These are phyloP conservation scores for Cylloceria caligata DNA, from an alignment of 2,888 invertebrate species.

Conservation along the genomic window DNA sequence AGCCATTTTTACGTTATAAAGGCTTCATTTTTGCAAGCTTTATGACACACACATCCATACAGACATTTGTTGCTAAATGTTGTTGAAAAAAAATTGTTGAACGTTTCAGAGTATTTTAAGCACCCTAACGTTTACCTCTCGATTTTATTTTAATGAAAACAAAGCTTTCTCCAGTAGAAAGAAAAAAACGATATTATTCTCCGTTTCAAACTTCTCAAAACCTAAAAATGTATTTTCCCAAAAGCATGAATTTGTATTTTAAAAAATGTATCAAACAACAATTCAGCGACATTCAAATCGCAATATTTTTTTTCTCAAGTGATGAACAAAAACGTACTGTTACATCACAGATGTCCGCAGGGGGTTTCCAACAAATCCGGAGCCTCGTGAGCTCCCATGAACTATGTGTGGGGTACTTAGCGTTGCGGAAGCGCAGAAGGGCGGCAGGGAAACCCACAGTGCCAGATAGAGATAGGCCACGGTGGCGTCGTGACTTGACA, in stretches of 20 bases:
- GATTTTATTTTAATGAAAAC: too few species aligned
- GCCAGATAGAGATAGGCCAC: conserved; percentile 83
- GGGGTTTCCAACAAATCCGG: background rate
- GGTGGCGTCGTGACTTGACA: conserved; percentile 83
- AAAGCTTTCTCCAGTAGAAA: background rate
- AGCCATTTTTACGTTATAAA: too few species aligned
- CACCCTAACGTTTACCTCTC: too few species aligned
- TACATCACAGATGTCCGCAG: conserved; percentile 37
- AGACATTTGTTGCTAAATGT: too few species aligned
- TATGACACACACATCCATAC: too few species aligned
- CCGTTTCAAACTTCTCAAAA: background rate
- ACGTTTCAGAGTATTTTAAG: too few species aligned
- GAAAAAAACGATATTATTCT: too few species aligned
- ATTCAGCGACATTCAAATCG: too few species aligned
- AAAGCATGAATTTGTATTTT: too few species aligned
- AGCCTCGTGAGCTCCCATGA: conserved; percentile 10
- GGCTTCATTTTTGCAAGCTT: too few species aligned
- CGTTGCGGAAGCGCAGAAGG: conserved; percentile 76
- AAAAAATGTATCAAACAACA: background rate
- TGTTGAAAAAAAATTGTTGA: too few species aligned
- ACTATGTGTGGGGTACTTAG: conserved; percentile 31
- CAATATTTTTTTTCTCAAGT: background rate
- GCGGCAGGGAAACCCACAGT: conserved; percentile 68
- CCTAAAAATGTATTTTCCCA: too few species aligned
- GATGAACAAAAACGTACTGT: conserved; percentile 1